Evolutionary conservation across 2,888 invertebrate species (phyloP).

Genomic region (Volucella zonaria): DNA sequence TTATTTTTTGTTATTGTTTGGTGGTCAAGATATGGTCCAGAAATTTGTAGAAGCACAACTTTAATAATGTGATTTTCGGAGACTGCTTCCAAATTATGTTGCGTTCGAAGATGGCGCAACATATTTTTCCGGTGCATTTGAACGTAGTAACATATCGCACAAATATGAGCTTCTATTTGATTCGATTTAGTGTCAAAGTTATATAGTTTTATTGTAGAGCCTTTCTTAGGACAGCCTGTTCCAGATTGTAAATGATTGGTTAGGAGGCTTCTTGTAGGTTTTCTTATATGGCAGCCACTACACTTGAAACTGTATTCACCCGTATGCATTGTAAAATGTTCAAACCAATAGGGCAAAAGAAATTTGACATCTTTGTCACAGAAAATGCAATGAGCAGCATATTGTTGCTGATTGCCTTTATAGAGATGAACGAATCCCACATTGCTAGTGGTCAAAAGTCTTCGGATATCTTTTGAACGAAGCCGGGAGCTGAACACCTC

Average conservation of each 20-base stretch:
- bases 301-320: conserved; percentile 90
- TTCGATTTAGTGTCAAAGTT: conserved; percentile 72
- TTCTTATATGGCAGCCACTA: conserved; percentile 83
- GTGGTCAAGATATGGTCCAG: conserved; percentile 51
- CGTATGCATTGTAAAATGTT: conserved; percentile 90
- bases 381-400: conserved; percentile 77
- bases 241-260: conserved; percentile 73
- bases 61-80: conserved; percentile 74
- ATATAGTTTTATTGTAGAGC: conserved; percentile 69
- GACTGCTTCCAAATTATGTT: conserved; percentile 75
- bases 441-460: conserved; percentile 68
- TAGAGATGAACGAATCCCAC: conserved; percentile 69
- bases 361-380: conserved; percentile 77
- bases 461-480: conserved; percentile 66
- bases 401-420: conserved; percentile 76
- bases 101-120: conserved; percentile 84
- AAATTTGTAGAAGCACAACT: conserved; percentile 74
- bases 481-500: conserved; percentile 77
- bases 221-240: conserved; percentile 70
- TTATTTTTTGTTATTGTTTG: conserved; percentile 30
- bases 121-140: conserved; percentile 86
- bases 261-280: conserved; percentile 76
- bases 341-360: conserved; percentile 81
- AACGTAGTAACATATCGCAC: conserved; percentile 88
- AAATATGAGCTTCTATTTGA: conserved; percentile 85